Base-by-base conservation (phyloP, 1,140 invertebrate species). In the Brachionus calyciflorus region DNA sequence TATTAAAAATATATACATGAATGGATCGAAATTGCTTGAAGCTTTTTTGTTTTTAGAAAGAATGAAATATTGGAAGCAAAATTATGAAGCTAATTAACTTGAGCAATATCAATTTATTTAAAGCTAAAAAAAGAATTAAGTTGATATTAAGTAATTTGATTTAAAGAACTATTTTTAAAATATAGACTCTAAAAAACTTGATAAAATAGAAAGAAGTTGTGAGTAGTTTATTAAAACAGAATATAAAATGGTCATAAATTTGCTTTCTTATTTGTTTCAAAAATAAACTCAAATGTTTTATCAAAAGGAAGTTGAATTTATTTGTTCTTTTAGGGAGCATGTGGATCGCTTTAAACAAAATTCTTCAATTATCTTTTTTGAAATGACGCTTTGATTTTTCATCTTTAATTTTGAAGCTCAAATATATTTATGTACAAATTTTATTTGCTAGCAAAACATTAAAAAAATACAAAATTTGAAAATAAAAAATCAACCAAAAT, bases 1-100 rank as follows among this genome's bases (percentile, higher is more conserved):
- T 60, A 60, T 60, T 60, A 60, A 60, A 60, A 37, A 41, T 60
- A 17, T 7, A 60, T 40, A 60, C 55, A 33, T 37, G 55, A 60
- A 60, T 60, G 55, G 37, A 60, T 60, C 55, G 37, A 28, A 60
- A 60, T 60, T 26, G 28, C 55, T 60, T 33, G 19, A 33, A 60
- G 55, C 55, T 37, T 60, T 60, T 60, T 17, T 33, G 10, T 1
- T 44, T 5, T 44, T 44, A 44, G n/a, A n/a, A 12, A 12, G 1
- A 5, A 44, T 44, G 10, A 5, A 12, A n/a, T 2, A 10, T 44
- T 44, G 1, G n/a, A 2, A 10, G 10, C n/a, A 5, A 44, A 2
- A 44, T 44, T 44, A 12, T 5, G n/a, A 44, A 44, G 10, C n/a
- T 2, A 12, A 10, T 44, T 44, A 12, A 12, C 41, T 44, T 12